Evolutionary conservation across 2,797 vertebrate species (phyloP).

Genomic region (Bucorvus abyssinicus): DNA sequence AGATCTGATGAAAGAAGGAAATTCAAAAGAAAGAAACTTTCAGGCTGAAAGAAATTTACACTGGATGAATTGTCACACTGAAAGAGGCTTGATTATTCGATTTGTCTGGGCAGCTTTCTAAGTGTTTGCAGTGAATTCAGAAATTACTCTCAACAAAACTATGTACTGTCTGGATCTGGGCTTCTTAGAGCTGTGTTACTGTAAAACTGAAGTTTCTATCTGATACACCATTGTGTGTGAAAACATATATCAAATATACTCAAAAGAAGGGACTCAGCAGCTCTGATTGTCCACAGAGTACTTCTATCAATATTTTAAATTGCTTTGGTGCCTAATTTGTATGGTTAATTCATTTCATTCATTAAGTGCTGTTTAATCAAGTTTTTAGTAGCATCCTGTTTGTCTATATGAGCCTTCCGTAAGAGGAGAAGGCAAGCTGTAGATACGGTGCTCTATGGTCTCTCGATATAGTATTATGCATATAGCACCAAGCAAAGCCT

Average conservation of each 20-base stretch:
- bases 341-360: neutral
- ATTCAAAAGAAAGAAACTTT: neutral
- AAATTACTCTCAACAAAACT: neutral
- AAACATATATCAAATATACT: neutral
- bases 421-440: neutral
- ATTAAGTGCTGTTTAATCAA: neutral
- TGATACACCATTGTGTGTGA: neutral
- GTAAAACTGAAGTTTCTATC: neutral
- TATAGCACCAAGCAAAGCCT: neutral
- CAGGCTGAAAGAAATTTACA: neutral
- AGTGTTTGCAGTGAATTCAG: neutral
- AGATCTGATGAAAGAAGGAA: neutral
- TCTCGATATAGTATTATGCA: neutral
- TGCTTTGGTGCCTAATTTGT: neutral
- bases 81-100: neutral
- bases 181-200: neutral
- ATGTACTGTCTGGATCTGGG: neutral
- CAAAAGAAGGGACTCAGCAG: neutral
- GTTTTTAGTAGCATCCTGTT: neutral
- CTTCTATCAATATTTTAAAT: neutral
- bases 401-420: neutral
- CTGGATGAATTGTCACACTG: neutral
- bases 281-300: neutral
- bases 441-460: rapidly evolving
- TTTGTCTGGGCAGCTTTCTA: neutral